Base-by-base conservation (phyloP, 2,888 invertebrate genomes). In the Arctia plantaginis region DNA sequence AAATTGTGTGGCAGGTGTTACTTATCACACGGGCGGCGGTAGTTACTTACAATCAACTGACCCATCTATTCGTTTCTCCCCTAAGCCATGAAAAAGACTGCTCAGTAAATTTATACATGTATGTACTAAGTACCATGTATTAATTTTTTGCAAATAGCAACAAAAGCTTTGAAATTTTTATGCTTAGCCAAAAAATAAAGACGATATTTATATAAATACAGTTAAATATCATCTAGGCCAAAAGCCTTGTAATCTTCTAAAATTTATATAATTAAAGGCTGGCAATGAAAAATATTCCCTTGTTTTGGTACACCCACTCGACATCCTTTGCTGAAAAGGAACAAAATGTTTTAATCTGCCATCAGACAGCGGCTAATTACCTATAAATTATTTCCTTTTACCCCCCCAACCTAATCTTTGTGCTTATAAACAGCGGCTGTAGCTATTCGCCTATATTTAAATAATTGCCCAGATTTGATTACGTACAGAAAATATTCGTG, bases 351-450 rank as follows among this genome's bases (percentile, higher is more conserved):
- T 73, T 65, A 41, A 41, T 69, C 55, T 66, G 12, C 51, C 59
- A n/a, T 27, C 27, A 23, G 66, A 51, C 15, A 72, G 59, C 27
- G 73, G 66, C 55, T 71, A 71, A 76, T 79, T 74, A 79, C 70
- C 70, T 51, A 76, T 77, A 71, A 78, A 78, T 65, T 30, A 35
- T 66, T 67, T 72, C 41, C 66, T 72, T 77, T n/a, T n/a, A n/a
- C 71, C 73, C 69, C 69, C 62, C 74, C 69, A 74, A 77, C 62
- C 64, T 41, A 59, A 59, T 59, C 18, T 55, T 10, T 44, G 35
- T 66, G 18, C 20, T 13, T 67, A 30, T 41, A 33, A 68, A 68
- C 68, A 51, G 30, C 59, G 23, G 13, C 65, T 33, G 30, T 51
- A 20, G 10, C 70, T 64, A 44, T 64, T 41, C n/a, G 15, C 23